Evolutionary conservation across 2,888 invertebrate species (phyloP).

Genomic region (Myopa testacea): DNA sequence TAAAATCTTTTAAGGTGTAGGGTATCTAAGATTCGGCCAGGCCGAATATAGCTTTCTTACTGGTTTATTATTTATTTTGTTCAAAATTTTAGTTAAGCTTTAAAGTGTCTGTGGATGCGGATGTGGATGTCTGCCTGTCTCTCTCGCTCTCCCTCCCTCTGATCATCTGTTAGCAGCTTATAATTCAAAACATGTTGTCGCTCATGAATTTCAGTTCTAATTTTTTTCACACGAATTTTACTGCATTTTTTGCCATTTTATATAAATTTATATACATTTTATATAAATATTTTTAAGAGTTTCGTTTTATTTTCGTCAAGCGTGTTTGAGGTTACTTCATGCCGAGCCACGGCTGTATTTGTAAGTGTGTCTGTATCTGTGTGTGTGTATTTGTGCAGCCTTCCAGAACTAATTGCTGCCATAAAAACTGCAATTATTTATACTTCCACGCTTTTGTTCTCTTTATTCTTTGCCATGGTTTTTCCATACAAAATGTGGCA

Average conservation of each 20-base stretch:
- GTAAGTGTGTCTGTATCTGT: no score
- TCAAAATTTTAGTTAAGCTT: background rate
- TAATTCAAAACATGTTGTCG: conserved; percentile 16
- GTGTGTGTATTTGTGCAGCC: background rate
- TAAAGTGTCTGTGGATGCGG: background rate
- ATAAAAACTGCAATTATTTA: conserved; percentile 21
- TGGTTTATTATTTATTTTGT: background rate
- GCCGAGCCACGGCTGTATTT: background rate
- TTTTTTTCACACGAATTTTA: background rate
- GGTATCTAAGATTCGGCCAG: no score
- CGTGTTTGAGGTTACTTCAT: no score
- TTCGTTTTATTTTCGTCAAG: no score
- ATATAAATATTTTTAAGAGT: background rate
- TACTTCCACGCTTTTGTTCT: background rate
- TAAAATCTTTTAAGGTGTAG: no score
- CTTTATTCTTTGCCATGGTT: background rate
- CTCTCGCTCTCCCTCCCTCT: background rate
- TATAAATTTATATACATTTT: background rate
- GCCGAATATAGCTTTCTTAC: no score
- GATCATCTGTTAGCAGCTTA: background rate
- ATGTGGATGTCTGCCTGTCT: background rate
- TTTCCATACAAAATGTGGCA: background rate
- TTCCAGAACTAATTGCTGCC: background rate
- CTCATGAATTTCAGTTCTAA: background rate
- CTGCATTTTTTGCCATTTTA: background rate